Percentiles rank a stretch among this genome's conserved stretches.
These are phyloP conservation scores for Haemorhous mexicanus DNA, from an alignment of 2,113 vertebrate species.

Conservation along the genomic window DNA sequence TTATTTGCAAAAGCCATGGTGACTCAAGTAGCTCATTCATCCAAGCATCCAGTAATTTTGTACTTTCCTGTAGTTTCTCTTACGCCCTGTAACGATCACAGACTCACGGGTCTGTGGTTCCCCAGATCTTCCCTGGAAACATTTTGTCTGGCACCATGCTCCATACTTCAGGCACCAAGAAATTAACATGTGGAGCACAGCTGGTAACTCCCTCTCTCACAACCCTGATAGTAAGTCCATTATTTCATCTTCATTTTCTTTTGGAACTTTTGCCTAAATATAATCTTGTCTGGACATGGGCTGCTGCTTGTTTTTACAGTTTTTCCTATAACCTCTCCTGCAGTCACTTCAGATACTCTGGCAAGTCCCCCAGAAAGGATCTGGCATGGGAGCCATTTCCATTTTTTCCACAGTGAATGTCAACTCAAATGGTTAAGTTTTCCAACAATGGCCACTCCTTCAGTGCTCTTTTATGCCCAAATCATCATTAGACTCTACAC, in stretches of 20 bases:
- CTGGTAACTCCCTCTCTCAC: not conserved
- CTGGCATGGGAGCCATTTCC: not conserved
- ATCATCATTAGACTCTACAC: not conserved
- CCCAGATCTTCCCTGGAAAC: not conserved
- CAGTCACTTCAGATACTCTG: not conserved
- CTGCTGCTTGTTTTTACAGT: not conserved
- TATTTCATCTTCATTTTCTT: not conserved
- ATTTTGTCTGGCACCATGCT: not conserved
- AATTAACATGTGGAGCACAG: not conserved
- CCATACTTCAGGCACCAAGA: not conserved
- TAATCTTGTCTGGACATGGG: not conserved
- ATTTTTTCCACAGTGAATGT: not conserved
- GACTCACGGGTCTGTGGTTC: not conserved
- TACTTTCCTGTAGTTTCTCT: not conserved
- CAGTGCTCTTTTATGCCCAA: not conserved
- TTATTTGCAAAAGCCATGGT: not conserved
- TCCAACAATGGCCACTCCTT: not conserved
- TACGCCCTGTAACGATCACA: not conserved
- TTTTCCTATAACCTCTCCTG: not conserved
- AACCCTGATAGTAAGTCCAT: not conserved
- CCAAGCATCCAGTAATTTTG: not conserved
- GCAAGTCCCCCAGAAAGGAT: not conserved
- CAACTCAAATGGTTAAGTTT: not conserved
- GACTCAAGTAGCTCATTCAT: not conserved
- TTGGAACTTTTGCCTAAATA: not conserved